These are phyloP conservation scores for Sinodicranocentrus sp. DNA, from an alignment of 2,888 invertebrate species.

Conservation along the genomic window DNA sequence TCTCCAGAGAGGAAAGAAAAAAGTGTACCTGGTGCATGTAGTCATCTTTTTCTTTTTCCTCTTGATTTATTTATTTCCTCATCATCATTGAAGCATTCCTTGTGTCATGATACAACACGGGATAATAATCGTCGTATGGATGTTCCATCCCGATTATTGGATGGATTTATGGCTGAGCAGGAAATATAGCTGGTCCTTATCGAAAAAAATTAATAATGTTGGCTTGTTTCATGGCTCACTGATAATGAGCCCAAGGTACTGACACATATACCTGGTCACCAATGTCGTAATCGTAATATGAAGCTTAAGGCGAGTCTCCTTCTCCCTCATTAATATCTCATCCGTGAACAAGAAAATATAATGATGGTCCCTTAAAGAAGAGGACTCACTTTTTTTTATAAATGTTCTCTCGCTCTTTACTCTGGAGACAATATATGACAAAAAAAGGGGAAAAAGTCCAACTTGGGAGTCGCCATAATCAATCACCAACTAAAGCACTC, in stretches of 20 bases:
- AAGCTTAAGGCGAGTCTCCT: slow-evolving; percentile 5
- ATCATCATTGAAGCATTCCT: slow-evolving; percentile 59
- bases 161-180: slow-evolving; percentile 48
- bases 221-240: slow-evolving; percentile 59
- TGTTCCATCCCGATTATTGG: slow-evolving; percentile 19
- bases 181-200: not conserved
- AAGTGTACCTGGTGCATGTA: no score
- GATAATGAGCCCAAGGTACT: slow-evolving; percentile 51
- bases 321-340: slow-evolving; percentile 15
- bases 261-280: not conserved
- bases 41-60: no score
- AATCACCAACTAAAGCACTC: slow-evolving; percentile 59
- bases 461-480: slow-evolving; percentile 70
- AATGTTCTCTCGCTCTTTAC: slow-evolving; percentile 24
- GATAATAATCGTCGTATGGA: slow-evolving; percentile 46
- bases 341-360: not conserved
- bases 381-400: slow-evolving; percentile 17
- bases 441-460: slow-evolving; percentile 55
- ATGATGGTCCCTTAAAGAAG: slow-evolving; percentile 4
- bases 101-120: slow-evolving; percentile 52
- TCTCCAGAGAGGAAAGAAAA: not conserved
- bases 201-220: slow-evolving; percentile 59
- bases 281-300: not conserved
- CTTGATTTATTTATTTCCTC: slow-evolving; percentile 63
- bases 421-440: slow-evolving; percentile 48